Base-by-base conservation (phyloP, 2,113 vertebrate genomes). In the Trichomycterus rosablanca region DNA sequence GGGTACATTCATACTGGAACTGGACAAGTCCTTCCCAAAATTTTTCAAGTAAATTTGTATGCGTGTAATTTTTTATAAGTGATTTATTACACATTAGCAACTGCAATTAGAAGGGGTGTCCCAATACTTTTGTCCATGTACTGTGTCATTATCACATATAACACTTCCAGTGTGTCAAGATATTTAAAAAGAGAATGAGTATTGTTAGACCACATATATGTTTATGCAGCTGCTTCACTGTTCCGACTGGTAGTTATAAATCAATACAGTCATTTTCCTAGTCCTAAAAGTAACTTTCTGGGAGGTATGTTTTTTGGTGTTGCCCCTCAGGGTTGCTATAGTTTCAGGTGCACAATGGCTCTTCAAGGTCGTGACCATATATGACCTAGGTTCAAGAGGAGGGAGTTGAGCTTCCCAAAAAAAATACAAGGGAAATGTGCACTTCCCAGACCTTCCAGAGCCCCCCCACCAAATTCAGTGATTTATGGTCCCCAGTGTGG, bases 371-470 rank as follows among this genome's bases (percentile, higher is more conserved):
- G 56, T 73, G 76, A 78, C 83, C 84, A 70, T 50, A 70, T 2
- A 0, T 75, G 77, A 84, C 81, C 81, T 35, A 32, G 63, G 80
- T 78, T 84, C 75, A 79, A 59, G 42, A 74, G 76, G 78, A 78
- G 80, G 80, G 71, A 79, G 75, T 67, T 75, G 63, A 56, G 51
- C 80, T 84, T 86, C 84, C 86, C 80, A 72, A 67, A 68, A 76
- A 86, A 77, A 87, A 85, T 83, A 80, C 84, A 71, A 77, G 82
- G 87, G 83, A 89, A 89, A 77, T 68, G 72, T 79, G 78, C 78
- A 86, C 81, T 89, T 88, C 87, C 86, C 79, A 83, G 79, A 86
- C 84, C 83, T 86, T 80, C 81, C 79, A 77, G 73, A 80, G 79
- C 78, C 78, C 81, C 48, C 78, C 82, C 46, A 75, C 70, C 54